A percentile compares a stretch with the other conserved stretches of the same genome.
phyloP scores from a whole-genome alignment of 2,113 vertebrate species.

The Parus major region DNA sequence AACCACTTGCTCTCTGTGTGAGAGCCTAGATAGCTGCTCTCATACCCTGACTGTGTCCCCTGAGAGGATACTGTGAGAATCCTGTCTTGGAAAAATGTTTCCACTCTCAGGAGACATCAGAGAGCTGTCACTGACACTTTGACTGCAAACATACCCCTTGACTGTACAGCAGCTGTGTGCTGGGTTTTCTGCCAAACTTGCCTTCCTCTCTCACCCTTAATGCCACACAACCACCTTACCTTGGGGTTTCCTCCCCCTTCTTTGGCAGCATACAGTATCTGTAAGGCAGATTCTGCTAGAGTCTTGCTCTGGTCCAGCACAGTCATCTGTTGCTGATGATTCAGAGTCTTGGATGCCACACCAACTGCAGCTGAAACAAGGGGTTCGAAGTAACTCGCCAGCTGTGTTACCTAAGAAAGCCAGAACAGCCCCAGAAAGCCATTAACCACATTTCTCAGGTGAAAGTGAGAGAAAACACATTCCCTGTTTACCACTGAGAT shows the following conservation, averaged over 20 bases:
- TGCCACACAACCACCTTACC: slow-evolving; percentile 65
- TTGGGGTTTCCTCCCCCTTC: slow-evolving; percentile 98
- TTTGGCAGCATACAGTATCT: slow-evolving; percentile 98
- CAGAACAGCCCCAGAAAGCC: background rate
- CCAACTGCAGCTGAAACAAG: slow-evolving; percentile 92
- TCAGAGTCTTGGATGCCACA: slow-evolving; percentile 89
- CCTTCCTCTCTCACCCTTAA: background rate
- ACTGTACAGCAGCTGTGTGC: accelerated
- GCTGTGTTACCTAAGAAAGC: slow-evolving; percentile 86
- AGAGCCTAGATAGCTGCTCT: background rate
- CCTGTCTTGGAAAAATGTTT: background rate
- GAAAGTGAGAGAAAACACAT: background rate
- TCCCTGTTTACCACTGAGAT: accelerated
- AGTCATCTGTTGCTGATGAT: slow-evolving; percentile 98
- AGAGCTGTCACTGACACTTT: background rate
- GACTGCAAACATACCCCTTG: background rate
- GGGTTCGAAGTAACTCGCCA: slow-evolving; percentile 96
- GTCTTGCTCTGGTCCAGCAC: slow-evolving; percentile 98
- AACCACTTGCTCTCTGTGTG: background rate
- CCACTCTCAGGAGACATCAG: background rate
- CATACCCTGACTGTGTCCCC: background rate
- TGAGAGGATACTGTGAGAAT: background rate
- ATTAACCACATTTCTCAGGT: background rate
- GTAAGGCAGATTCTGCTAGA: slow-evolving; percentile 91
- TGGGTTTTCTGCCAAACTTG: background rate